Evolutionary conservation across 2,888 invertebrate species (phyloP), one percentile per base, ranked within the genome.

Genomic region (Drosophila histrio): DNA sequence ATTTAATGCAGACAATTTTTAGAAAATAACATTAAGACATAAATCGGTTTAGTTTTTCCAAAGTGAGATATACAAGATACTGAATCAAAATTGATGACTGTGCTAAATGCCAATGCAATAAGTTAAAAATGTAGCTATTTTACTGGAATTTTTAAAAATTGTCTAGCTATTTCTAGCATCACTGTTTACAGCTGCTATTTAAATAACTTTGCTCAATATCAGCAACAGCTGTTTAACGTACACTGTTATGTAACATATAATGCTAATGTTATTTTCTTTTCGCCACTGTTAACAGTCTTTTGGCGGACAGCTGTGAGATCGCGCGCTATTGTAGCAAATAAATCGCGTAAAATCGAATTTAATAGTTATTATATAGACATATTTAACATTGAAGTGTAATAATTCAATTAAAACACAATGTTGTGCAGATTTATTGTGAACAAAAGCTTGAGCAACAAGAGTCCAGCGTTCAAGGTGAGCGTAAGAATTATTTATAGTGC

Each of bases 381-480:
- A 1, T 36, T 32, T 17, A 24, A 2, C 9, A 39, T 46, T 41
- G 2, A 34, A 58, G 21, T 39, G 28, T 46, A 28, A 50, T 21
- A 6, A 38, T 11, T 24, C 2, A 36, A 58, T 13, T 30, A 7
- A 8, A 44, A 9, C 13, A 72, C 49, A 52, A 84, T 84, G 84
- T 39, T 86, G 39, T 72, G 73, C 56, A 78, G 81, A 39, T 63
- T 82, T 21, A 62, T 85, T 30, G 30, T 65, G 3, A 66, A 63
- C 11, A 72, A 73, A 24, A 59, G 58, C 3, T 6, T 81, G 13
- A 64, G 34, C 15, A 44, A 63, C 53, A 77, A 77, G 34, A 77
- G 58, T 8, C 67, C 65, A 17, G 41, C 79, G 13, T 66, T 84
- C 24, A 90, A 89, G 89, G 89, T 89, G 57, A 82, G 43, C 11